These are phyloP conservation scores for Coremacera marginata DNA, from an alignment of 2,888 invertebrate genomes.

Conservation along the genomic window DNA sequence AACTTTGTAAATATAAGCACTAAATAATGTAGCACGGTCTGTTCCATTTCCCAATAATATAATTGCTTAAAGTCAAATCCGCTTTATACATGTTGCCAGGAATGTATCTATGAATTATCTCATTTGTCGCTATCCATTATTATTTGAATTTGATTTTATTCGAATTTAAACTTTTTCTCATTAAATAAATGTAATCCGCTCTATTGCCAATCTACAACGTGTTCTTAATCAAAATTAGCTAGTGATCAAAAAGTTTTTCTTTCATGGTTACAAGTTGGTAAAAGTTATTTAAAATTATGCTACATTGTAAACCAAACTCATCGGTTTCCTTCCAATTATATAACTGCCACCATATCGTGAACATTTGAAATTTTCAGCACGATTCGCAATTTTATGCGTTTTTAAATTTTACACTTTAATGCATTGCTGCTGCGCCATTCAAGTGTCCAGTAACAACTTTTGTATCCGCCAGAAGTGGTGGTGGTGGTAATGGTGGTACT, in stretches of 20 bases:
- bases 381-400: constrained; percentile 45
- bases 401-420: constrained; percentile 45
- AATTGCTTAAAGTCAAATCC: too few species aligned
- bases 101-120: too few species aligned
- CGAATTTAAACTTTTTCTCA: too few species aligned
- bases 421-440: constrained; percentile 12
- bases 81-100: too few species aligned
- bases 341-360: neutral
- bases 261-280: neutral
- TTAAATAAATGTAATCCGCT: neutral
- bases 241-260: neutral
- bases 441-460: constrained; percentile 29
- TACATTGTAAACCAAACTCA: neutral
- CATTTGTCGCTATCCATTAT: too few species aligned
- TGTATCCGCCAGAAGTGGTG: constrained; percentile 6
- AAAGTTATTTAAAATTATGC: neutral
- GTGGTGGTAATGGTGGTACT: too few species aligned
- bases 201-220: neutral
- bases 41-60: too few species aligned
- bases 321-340: neutral
- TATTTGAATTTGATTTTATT: too few species aligned
- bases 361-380: constrained; percentile 41
- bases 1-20: too few species aligned
- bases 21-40: too few species aligned
- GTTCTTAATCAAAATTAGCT: neutral